Conservation (phyloP, 1,140 invertebrate species). For the Ceratoteleas bidentatus region DNA sequence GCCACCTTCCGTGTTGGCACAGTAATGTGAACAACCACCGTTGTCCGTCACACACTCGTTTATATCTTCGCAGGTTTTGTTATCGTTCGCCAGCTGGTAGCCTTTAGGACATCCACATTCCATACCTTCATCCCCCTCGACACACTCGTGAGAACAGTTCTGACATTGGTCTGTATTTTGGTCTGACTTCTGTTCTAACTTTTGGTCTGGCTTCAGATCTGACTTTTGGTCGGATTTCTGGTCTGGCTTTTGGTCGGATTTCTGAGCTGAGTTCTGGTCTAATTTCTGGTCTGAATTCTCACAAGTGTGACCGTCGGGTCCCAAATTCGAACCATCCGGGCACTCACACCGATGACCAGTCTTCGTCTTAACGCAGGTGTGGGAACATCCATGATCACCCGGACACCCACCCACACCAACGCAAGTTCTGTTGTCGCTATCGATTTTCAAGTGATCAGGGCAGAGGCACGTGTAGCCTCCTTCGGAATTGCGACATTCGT, state of each 20-base stretch:
- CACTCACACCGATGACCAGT: conserved; percentile 69
- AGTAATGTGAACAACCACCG: conserved; percentile 82
- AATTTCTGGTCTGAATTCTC: conserved; percentile 83
- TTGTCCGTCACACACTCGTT: conserved; percentile 83
- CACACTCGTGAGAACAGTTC: conserved; percentile 84
- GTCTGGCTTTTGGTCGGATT: conserved; percentile 82
- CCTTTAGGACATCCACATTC: conserved; percentile 84
- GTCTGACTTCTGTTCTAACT: conserved; percentile 75
- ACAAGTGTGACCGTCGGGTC: conserved; percentile 75
- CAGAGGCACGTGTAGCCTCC: conserved; percentile 85
- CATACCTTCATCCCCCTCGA: conserved; percentile 85
- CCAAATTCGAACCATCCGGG: conserved; percentile 73
- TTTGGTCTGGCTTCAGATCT: too few species aligned
- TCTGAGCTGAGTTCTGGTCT: too few species aligned
- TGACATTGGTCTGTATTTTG: conserved; percentile 83
- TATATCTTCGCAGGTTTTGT: conserved; percentile 82
- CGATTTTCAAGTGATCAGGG: conserved; percentile 80
- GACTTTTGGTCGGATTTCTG: conserved; percentile 42
- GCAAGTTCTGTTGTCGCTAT: conserved; percentile 80
- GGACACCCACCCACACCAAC: conserved; percentile 79
- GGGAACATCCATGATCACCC: conserved; percentile 77
- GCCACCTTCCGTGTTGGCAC: conserved; percentile 82
- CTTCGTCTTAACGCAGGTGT: conserved; percentile 80
- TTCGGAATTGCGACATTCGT: conserved; percentile 84
- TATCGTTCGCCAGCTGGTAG: conserved; percentile 79